Base-by-base conservation (phyloP, 2,113 vertebrate genomes). In the Morone chrysops region DNA sequence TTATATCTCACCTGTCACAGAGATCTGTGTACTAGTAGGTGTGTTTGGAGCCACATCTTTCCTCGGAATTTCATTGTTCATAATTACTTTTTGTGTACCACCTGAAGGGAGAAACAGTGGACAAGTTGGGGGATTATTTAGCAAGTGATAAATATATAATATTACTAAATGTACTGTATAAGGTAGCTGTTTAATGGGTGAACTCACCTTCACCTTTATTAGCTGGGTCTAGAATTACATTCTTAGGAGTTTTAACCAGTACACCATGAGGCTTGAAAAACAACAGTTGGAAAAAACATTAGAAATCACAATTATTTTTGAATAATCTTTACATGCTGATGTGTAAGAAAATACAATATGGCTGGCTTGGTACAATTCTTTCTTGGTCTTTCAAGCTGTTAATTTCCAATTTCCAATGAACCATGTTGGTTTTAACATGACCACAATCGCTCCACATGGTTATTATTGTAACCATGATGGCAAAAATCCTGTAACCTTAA, bases 221-320 rank as follows among this genome's bases (percentile, higher is more conserved):
- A 65, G 69, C 0, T 0, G 97, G 97, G 51, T 97, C 89, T 65
- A 99, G 66, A 5, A 83, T 83, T 0, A 95, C 0, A 4, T 69
- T 73, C 0, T 78, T 45, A 0, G 77, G 88, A 75, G 91, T 78
- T 91, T 93, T 94, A 20, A 94, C 7, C 67, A 92, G 91, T 8
- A 96, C 89, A 1, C 97, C 97, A 91, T 96, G 95, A 0, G 97
- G 94, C 97, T 97, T 87, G 13, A 69, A 83, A 88, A 83, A 56
- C 12, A 70, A 62, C 10, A 61, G 12, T 40, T 17, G 18, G 6
- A 1, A 81, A 25, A 68, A 54, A 70, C 14, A 68, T 61, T 43
- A 18, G 6, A 71, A 53, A 79, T 41, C 8, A 60, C 5, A 67
- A 14, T 4, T 22, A 57, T 40, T 60, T 47, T 47, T 47, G 45